These are phyloP conservation scores for Diaphora mendica DNA, from an alignment of 2,888 invertebrate species.

Conservation along the genomic window DNA sequence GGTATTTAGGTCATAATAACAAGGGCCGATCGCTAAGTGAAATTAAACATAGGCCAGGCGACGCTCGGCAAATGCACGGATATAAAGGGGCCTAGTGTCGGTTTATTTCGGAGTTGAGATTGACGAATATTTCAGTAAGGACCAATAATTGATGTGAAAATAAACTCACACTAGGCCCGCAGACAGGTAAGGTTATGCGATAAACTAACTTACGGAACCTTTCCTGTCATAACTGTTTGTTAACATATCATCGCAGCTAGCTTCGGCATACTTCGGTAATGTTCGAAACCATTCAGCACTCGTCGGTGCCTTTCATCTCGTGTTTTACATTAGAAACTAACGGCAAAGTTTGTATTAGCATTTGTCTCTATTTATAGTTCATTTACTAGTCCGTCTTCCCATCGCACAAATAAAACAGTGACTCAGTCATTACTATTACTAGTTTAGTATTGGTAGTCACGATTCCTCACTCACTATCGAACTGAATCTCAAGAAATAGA, in stretches of 20 bases:
- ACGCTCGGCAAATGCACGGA: slow-evolving; percentile 54
- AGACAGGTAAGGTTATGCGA: slow-evolving; percentile 37
- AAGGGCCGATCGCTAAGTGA: slow-evolving; percentile 66
- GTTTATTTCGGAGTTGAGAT: background rate
- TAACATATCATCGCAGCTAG: slow-evolving; percentile 24
- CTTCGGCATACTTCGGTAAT: slow-evolving; percentile 28
- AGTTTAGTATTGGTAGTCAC: slow-evolving; percentile 43
- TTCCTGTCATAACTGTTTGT: slow-evolving; percentile 38
- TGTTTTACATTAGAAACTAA: slow-evolving; percentile 39
- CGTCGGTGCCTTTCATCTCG: slow-evolving; percentile 24
- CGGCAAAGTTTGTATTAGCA: slow-evolving; percentile 32
- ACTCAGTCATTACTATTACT: slow-evolving; percentile 37
- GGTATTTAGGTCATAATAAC: slow-evolving; percentile 74
- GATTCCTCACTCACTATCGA: slow-evolving; percentile 29
- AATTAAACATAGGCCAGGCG: slow-evolving; percentile 59
- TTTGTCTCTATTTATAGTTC: slow-evolving; percentile 31
- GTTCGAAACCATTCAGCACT: slow-evolving; percentile 23
- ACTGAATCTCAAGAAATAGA: slow-evolving; percentile 4
- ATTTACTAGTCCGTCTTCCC: slow-evolving; percentile 24
- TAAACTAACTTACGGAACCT: slow-evolving; percentile 32
- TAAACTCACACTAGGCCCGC: background rate
- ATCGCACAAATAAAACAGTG: slow-evolving; percentile 22
- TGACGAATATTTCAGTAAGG: background rate
- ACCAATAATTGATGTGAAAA: background rate
- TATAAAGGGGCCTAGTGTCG: slow-evolving; percentile 6